Percentiles rank a stretch among this genome's conserved stretches.
Evolutionary conservation across 2,797 vertebrate species (phyloP).

Genomic region (Siniperca undulata): DNA sequence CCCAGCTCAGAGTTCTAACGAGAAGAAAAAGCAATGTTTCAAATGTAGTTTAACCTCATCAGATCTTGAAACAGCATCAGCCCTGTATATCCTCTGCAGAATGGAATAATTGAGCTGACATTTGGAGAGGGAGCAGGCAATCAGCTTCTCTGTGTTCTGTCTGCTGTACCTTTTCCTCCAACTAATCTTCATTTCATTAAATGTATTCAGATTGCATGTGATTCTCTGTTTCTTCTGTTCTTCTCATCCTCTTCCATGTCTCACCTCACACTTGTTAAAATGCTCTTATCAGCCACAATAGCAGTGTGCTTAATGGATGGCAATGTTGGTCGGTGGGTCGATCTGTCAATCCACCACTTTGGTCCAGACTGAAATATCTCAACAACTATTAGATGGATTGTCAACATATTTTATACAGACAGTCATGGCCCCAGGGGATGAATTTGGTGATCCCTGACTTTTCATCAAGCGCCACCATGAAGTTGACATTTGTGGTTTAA

Average conservation of each 20-base stretch:
- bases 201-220: conserved; percentile 5
- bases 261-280: background rate
- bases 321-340: background rate
- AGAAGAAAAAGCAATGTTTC: conserved; percentile 14
- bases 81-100: background rate
- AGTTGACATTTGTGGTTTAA: background rate
- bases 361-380: background rate
- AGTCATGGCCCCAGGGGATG: background rate
- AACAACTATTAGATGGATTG: background rate
- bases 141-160: conserved; percentile 16
- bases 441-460: background rate
- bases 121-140: conserved; percentile 20
- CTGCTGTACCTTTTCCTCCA: conserved; percentile 16
- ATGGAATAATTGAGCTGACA: conserved; percentile 42
- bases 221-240: background rate
- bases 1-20: conserved; percentile 5
- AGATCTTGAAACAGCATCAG: conserved; percentile 10
- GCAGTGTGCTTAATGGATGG: background rate
- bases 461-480: background rate
- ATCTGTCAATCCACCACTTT: background rate
- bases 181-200: conserved; percentile 17
- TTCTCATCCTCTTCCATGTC: background rate
- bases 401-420: background rate
- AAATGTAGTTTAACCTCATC: conserved; percentile 30
- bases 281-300: background rate